Percentiles rank a stretch among this genome's conserved stretches.
phyloP scores from a whole-genome alignment of 2,888 invertebrate genomes.

The Parapristionchus giblindavisi region DNA sequence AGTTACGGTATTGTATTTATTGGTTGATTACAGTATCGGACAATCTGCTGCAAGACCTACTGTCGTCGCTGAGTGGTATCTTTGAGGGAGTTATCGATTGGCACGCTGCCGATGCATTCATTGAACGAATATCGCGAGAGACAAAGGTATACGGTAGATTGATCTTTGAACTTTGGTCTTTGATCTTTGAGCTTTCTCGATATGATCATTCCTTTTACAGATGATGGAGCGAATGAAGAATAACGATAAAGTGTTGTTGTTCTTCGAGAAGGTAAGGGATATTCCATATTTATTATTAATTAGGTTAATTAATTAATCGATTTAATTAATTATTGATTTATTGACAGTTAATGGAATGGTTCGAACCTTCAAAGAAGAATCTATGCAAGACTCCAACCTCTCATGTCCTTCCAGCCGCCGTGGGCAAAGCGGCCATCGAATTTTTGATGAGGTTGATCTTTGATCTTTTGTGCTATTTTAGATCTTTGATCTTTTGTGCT shows the following conservation, averaged over 20 bases:
- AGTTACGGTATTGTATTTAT: not conserved
- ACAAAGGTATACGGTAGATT: not conserved
- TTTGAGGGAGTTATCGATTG: constrained; percentile 23
- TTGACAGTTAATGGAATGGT: constrained; percentile 22
- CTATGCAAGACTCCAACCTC: not conserved
- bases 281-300: not conserved
- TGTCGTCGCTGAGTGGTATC: not conserved
- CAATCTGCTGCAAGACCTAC: constrained; percentile 3
- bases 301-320: not conserved
- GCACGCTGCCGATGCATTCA: constrained; percentile 4
- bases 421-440: constrained; percentile 34
- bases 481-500: not conserved
- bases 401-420: constrained; percentile 19
- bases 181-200: not conserved
- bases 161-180: not conserved
- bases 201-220: constrained; percentile 11
- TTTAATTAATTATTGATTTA: not conserved
- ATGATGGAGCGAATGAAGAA: constrained; percentile 14
- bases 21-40: constrained; percentile 16
- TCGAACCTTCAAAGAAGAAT: constrained; percentile 13
- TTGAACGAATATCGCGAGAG: constrained; percentile 7
- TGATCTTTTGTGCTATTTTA: not conserved
- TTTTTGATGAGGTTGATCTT: constrained; percentile 33
- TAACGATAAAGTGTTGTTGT: constrained; percentile 8
- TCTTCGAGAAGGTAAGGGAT: constrained; percentile 24